These are phyloP conservation scores for Ascaphus truei DNA, from an alignment of 2,113 vertebrate genomes.

Conservation along the genomic window DNA sequence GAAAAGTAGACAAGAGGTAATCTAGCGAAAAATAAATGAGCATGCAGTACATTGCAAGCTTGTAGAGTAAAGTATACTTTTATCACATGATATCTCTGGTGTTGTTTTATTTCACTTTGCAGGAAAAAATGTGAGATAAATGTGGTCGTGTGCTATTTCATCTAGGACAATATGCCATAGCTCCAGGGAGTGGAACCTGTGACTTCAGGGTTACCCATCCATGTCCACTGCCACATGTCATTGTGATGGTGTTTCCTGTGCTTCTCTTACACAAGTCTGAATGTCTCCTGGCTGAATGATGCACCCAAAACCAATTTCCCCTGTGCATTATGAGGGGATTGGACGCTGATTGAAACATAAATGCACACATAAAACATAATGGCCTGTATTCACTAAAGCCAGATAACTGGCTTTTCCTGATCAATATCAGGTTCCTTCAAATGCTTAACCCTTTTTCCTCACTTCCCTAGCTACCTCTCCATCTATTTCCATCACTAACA, in stretches of 20 bases:
- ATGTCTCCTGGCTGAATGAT: neutral
- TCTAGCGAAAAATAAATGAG: no score
- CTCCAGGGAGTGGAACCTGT: no score
- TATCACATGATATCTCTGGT: no score
- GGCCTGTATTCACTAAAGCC: neutral
- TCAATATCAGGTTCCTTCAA: neutral
- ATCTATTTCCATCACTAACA: neutral
- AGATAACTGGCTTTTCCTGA: neutral
- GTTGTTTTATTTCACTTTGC: no score
- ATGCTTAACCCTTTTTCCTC: neutral
- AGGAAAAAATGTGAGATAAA: no score
- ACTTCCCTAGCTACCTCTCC: neutral
- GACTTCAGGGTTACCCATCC: neutral
- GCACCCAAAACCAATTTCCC: neutral
- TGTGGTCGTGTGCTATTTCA: no score
- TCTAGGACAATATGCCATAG: no score
- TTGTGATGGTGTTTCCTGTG: neutral
- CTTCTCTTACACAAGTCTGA: neutral
- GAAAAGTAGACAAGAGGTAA: no score
- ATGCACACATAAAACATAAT: neutral
- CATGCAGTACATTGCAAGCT: no score
- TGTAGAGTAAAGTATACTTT: no score
- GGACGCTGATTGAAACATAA: neutral
- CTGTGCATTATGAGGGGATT: neutral
- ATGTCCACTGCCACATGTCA: neutral